phyloP scores from a whole-genome alignment of 2,113 vertebrate genomes.

The Rhinolophus ferrumequinum region DNA sequence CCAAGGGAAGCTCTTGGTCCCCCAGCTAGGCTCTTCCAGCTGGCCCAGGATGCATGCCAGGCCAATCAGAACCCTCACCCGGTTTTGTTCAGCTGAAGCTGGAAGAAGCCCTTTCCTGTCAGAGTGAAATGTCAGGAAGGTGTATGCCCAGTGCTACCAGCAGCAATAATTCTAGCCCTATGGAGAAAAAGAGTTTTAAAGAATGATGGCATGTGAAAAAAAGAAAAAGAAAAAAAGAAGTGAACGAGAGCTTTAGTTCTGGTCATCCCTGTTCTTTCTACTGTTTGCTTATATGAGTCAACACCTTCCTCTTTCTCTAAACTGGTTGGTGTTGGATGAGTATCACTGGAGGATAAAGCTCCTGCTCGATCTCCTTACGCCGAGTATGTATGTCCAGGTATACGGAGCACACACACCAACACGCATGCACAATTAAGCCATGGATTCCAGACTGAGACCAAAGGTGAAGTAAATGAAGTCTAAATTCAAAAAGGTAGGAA shows the following conservation, averaged over 20 bases:
- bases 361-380: background rate
- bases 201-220: background rate
- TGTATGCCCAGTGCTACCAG: background rate
- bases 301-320: background rate
- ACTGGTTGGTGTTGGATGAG: background rate
- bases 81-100: background rate
- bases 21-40: background rate
- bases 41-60: background rate
- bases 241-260: background rate
- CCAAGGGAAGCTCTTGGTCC: background rate
- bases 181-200: background rate
- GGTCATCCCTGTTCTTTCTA: background rate
- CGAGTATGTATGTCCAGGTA: fast-evolving
- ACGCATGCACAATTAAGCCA: background rate
- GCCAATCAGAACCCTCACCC: background rate
- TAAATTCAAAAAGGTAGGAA: background rate
- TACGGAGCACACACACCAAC: background rate
- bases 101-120: background rate
- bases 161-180: background rate
- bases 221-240: background rate
- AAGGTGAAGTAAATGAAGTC: background rate
- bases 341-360: background rate
- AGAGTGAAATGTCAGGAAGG: background rate
- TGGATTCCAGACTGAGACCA: background rate
- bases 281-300: background rate